Base-by-base conservation (phyloP, 2,888 invertebrate genomes). In the Brachyptera risi region DNA sequence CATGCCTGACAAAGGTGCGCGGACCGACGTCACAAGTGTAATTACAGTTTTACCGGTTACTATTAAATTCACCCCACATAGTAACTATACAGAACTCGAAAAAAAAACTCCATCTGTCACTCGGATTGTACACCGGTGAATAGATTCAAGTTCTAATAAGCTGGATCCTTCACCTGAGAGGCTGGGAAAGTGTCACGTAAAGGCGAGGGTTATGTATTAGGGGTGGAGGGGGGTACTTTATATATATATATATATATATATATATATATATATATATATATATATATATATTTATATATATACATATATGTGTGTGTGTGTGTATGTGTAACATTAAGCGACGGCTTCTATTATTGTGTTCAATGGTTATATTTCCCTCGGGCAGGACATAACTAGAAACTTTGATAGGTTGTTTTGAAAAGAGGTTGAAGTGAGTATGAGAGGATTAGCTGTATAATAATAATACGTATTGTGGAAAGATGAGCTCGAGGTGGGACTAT, bases 111-210 rank as follows among this genome's bases (percentile, higher is more conserved):
- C 54, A 54, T 54, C 54, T 37, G 35, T 54, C 54, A 47, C 47
- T 24, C 47, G n/a, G 47, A 21, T 47, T 54, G 54, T 54, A 35
- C 37, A 19, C 37, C 50, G 37, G 35, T 54, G 35, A 37, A 37
- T 54, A 35, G 35, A 35, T 19, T 23, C 35, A 35, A 54, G 54
- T 37, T 47, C 54, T 54, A 54, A 54, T 54, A 54, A 54, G 54
- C 54, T 19, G 37, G 54, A 54, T 54, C 54, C 54, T 54, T 37
- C 54, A 54, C 54, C 54, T 54, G 54, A 54, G 37, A 54, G 37
- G 35, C 31, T 54, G 54, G 54, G 54, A 37, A 47, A 54, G 54
- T 54, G 54, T 54, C 54, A 54, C 54, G 37, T 35, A 19, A 35
- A 35, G 35, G 23, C 15, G 50, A 51, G 17, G 50, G 50, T 26